Base-by-base conservation (phyloP, 2,113 vertebrate genomes). In the Crotophaga sulcirostris region DNA sequence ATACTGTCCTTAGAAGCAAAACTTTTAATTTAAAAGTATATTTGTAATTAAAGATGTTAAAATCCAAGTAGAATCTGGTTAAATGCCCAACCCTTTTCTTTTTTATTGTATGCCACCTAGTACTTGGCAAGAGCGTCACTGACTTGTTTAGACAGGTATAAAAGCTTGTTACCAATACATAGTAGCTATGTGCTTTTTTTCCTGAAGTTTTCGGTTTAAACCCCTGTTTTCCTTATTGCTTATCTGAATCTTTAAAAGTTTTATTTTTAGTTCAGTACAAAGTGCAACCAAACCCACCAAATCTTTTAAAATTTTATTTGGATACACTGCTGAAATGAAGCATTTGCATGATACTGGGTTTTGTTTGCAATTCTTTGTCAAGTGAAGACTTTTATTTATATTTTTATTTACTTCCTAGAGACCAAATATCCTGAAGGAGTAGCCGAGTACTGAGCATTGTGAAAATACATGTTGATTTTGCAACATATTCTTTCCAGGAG, bases 21-120 rank as follows among this genome's bases (percentile, higher is more conserved):
- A 80, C 25, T 92, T 83, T 21, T 49, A 76, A 76, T 83, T 85
- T 77, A 76, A 76, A 79, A 82, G 6, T 25, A 56, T 36, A 56
- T 78, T 96, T 92, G 13, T 94, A 87, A 91, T 89, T 95, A 77
- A 94, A 86, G 80, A 49, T 79, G 51, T 91, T 95, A 89, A 93
- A 94, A 91, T 70, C 69, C 34, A 76, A 82, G 58, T 81, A 87
- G 74, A 94, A 87, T 82, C 81, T 91, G 80, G 49, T 91, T 82
- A 51, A 60, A 54, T 0, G 13, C 66, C 87, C 77, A 95, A 34
- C 87, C 81, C 87, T 73, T 92, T 72, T 90, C 60, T 82, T 85
- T 47, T 73, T 96, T 81, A 54, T 84, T 76, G 25, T 68, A n/a
- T 96, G 77, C 93, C 84, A 75, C 0, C 2, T 69, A 73, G 74